These are phyloP conservation scores for Ginglymostoma cirratum DNA, from an alignment of 2,113 vertebrate genomes.

Conservation along the genomic window DNA sequence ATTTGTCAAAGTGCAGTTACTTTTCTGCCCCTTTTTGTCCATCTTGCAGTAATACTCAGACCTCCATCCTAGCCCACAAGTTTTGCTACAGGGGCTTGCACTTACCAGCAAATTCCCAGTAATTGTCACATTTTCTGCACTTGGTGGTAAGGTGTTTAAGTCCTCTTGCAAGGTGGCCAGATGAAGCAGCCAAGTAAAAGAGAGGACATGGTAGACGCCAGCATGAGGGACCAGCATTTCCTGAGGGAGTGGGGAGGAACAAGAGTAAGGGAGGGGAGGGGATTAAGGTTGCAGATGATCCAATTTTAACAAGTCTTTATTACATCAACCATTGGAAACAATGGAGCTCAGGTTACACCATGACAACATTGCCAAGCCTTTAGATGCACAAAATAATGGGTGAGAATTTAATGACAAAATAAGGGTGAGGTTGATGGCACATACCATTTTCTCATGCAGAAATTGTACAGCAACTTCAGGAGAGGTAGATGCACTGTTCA, in stretches of 20 bases:
- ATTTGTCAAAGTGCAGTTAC: conserved; percentile 46
- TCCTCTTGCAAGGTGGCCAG: conserved; percentile 13
- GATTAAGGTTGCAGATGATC: background rate
- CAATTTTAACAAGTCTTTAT: conserved; percentile 23
- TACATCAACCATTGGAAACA: conserved; percentile 17
- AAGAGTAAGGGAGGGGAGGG: background rate
- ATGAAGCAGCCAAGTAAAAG: background rate
- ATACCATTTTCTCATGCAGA: background rate
- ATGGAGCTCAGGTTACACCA: background rate
- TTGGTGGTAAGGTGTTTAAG: conserved; percentile 40
- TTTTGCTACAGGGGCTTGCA: conserved; percentile 66
- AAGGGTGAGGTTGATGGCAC: background rate
- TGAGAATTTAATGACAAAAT: background rate
- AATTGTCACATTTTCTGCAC: conserved; percentile 40
- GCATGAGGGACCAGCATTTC: background rate
- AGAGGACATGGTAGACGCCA: background rate
- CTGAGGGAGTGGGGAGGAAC: too few species aligned
- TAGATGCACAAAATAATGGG: background rate
- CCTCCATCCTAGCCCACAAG: conserved; percentile 73
- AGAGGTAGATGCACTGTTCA: background rate
- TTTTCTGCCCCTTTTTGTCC: conserved; percentile 29
- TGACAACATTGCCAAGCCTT: background rate
- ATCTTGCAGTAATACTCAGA: conserved; percentile 61
- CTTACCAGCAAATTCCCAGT: conserved; percentile 45
- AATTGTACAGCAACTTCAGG: background rate